Percentiles rank a stretch among this genome's conserved stretches.
Evolutionary conservation across 2,888 invertebrate species (phyloP).

Genomic region (Paralinhomoeus sp.): DNA sequence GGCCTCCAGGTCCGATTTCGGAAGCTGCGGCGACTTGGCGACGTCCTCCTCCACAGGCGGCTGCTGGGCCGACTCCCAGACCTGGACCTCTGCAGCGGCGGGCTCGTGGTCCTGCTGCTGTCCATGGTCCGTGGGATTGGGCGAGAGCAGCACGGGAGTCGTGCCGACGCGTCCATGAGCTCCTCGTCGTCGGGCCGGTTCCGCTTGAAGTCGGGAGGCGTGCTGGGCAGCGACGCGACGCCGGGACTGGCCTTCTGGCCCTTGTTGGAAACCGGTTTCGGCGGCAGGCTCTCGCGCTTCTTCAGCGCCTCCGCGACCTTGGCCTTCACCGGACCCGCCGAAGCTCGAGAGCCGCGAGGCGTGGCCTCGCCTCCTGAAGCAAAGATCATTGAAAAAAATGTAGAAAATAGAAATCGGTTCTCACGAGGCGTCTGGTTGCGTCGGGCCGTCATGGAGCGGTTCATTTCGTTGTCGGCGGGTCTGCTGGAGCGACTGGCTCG

Average conservation of each 20-base stretch:
- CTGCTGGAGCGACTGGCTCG: no score
- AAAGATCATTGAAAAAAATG: no score
- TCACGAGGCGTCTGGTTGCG: no score
- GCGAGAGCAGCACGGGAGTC: neutral
- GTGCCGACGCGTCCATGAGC: neutral
- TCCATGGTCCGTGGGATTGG: neutral
- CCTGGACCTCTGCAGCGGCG: neutral
- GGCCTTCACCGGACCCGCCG: neutral
- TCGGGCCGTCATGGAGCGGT: no score
- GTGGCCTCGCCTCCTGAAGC: no score
- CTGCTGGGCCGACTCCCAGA: neutral
- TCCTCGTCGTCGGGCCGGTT: neutral
- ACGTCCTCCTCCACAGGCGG: neutral
- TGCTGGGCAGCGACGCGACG: neutral
- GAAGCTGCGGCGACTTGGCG: neutral
- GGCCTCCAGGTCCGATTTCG: neutral
- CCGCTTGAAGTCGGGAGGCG: neutral
- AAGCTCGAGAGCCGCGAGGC: no score
- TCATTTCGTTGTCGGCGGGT: no score
- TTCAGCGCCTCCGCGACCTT: no score
- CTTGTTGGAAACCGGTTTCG: neutral
- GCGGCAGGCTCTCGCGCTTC: neutral
- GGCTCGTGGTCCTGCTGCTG: neutral
- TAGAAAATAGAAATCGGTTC: no score
- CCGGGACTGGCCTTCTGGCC: neutral